These are phyloP conservation scores for Lepidostoma basale DNA, from an alignment of 1,140 invertebrate species.

Conservation along the genomic window DNA sequence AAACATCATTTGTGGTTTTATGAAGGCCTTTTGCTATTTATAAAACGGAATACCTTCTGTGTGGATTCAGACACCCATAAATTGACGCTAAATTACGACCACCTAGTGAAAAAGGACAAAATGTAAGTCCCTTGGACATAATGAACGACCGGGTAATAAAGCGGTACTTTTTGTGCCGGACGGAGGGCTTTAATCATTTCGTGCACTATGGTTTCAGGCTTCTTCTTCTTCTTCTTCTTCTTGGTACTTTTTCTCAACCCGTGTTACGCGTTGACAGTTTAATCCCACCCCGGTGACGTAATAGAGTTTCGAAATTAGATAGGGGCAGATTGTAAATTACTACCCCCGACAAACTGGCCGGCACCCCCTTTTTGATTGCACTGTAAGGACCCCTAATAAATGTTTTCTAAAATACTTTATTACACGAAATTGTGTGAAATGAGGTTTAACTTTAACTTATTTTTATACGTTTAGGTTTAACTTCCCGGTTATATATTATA, in stretches of 20 bases:
- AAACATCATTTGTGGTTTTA: too few species aligned
- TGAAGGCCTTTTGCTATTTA: too few species aligned
- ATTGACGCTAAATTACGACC: constrained; percentile 11
- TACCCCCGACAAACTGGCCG: background rate
- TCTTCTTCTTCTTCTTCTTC: constrained; percentile 2
- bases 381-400: constrained; percentile 4
- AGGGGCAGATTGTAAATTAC: constrained; percentile 43
- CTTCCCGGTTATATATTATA: too few species aligned
- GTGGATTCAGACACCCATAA: background rate
- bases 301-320: constrained; percentile 41
- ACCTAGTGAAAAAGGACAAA: constrained; percentile 7
- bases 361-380: constrained; percentile 33
- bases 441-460: too few species aligned
- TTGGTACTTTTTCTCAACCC: constrained; percentile 29
- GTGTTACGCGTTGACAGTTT: constrained; percentile 40
- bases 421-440: too few species aligned
- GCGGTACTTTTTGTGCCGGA: background rate
- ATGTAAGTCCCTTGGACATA: background rate
- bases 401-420: too few species aligned
- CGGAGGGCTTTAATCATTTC: background rate
- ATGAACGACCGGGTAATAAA: background rate
- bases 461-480: too few species aligned
- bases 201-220: background rate
- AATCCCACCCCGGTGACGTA: constrained; percentile 36
- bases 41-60: too few species aligned